phyloP scores from a whole-genome alignment of 2,797 vertebrate genomes.

The Tokudaia muenninki region DNA sequence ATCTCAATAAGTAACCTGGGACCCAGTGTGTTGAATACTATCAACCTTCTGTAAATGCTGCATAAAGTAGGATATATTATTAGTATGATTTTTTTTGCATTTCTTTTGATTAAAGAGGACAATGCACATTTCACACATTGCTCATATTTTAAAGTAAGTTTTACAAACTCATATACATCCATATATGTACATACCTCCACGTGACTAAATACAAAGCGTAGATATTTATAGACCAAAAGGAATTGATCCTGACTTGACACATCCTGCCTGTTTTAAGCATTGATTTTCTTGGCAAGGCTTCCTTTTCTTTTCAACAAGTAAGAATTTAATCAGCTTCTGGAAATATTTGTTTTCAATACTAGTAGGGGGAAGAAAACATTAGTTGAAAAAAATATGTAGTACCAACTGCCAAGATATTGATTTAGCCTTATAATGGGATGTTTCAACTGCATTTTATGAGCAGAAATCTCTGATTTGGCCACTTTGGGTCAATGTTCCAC shows the following conservation, averaged over 20 bases:
- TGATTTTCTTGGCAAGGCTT: constrained; percentile 20
- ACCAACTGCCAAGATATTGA: constrained; percentile 8
- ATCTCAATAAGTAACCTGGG: not conserved
- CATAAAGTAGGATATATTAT: not conserved
- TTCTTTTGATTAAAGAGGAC: constrained; percentile 13
- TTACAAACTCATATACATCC: not conserved
- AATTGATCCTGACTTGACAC: not conserved
- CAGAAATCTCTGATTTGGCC: constrained; percentile 2
- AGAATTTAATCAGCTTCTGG: not conserved
- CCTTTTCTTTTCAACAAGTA: not conserved
- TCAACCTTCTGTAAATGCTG: not conserved
- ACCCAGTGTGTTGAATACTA: not conserved
- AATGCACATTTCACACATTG: not conserved
- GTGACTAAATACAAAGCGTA: not conserved
- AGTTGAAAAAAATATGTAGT: constrained; percentile 27
- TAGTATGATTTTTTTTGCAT: not conserved
- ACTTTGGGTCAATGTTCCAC: constrained; percentile 2
- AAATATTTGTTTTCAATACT: constrained; percentile 22
- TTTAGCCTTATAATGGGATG: not conserved
- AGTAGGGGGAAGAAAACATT: not conserved
- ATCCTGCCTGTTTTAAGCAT: not conserved
- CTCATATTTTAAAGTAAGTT: constrained; percentile 49
- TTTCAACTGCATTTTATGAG: constrained; percentile 6
- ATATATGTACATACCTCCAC: not conserved
- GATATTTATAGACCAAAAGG: not conserved